Percentiles rank a stretch among this genome's conserved stretches.
Conservation (phyloP, 1,140 invertebrate genomes). For the Bombus superbus region DNA sequence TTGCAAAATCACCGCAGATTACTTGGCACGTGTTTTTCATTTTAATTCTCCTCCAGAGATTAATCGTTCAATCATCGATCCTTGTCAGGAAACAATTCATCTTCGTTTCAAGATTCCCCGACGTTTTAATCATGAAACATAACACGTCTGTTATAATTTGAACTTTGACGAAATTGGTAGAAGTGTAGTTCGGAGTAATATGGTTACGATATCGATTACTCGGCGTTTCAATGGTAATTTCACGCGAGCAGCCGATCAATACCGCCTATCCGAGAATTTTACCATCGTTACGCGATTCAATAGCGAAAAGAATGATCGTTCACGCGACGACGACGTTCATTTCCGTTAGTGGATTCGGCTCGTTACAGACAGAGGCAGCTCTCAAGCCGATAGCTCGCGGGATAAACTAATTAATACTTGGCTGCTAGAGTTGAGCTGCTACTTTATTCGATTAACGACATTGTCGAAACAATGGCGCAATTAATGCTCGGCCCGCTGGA, state of each 20-base stretch:
- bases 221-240: neutral
- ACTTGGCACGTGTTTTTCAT: neutral
- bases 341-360: slow-evolving; percentile 3
- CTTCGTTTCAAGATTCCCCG: neutral
- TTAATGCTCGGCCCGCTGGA: neutral
- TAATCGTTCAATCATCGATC: neutral
- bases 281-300: neutral
- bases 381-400: neutral
- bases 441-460: slow-evolving; percentile 39
- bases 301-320: neutral
- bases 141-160: neutral
- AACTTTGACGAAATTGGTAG: neutral
- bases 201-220: neutral
- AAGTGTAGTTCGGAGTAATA: neutral
- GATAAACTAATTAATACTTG: slow-evolving; percentile 42
- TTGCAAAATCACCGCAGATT: too few relatives aligned
- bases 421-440: neutral
- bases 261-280: neutral
- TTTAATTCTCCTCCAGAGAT: neutral
- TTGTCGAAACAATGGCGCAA: slow-evolving; percentile 33
- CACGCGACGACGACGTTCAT: neutral
- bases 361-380: neutral
- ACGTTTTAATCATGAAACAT: neutral
- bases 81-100: neutral
- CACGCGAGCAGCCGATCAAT: neutral